A percentile compares a stretch with the other conserved stretches of the same genome.
These are phyloP conservation scores for Hypena proboscidalis DNA, from an alignment of 2,888 invertebrate species.

Conservation along the genomic window DNA sequence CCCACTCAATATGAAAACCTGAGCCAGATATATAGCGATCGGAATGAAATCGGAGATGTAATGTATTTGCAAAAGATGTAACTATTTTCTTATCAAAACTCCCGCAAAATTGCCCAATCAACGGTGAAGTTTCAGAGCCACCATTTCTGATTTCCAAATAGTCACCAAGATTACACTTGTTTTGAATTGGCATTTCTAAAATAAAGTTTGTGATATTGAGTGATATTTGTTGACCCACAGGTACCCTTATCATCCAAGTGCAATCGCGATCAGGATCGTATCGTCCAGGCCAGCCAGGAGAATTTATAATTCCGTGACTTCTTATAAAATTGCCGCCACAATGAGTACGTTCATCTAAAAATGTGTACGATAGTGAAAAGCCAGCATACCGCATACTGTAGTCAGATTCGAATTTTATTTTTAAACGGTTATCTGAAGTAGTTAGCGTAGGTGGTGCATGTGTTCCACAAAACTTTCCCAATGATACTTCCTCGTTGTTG, in stretches of 20 bases:
- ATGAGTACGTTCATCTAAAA: conserved; percentile 63
- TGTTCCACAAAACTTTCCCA: conserved; percentile 89
- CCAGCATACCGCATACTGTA: conserved; percentile 79
- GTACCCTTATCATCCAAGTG: conserved; percentile 91
- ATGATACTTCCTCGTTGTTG: conserved; percentile 54
- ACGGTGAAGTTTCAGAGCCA: conserved; percentile 87
- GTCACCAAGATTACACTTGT: conserved; percentile 67
- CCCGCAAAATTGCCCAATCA: conserved; percentile 93
- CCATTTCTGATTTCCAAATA: conserved; percentile 90
- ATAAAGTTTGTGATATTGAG: conserved; percentile 85
- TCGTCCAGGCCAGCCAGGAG: conserved; percentile 91
- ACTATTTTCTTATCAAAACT: conserved; percentile 85
- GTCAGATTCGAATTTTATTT: conserved; percentile 89
- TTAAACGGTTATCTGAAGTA: conserved; percentile 88
- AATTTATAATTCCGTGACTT: conserved; percentile 88
- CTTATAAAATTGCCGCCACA: conserved; percentile 91
- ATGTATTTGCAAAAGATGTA: conserved; percentile 89
- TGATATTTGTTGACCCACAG: conserved; percentile 89
- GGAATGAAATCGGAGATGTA: conserved; percentile 91
- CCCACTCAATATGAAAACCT: conserved; percentile 88
- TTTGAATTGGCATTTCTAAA: conserved; percentile 82
- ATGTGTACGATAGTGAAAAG: conserved; percentile 89
- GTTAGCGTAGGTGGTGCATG: conserved; percentile 87
- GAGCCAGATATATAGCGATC: conserved; percentile 86
- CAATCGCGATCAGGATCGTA: conserved; percentile 91